Conservation (phyloP, 2,113 vertebrate species). For the Orthonyx spaldingii region DNA sequence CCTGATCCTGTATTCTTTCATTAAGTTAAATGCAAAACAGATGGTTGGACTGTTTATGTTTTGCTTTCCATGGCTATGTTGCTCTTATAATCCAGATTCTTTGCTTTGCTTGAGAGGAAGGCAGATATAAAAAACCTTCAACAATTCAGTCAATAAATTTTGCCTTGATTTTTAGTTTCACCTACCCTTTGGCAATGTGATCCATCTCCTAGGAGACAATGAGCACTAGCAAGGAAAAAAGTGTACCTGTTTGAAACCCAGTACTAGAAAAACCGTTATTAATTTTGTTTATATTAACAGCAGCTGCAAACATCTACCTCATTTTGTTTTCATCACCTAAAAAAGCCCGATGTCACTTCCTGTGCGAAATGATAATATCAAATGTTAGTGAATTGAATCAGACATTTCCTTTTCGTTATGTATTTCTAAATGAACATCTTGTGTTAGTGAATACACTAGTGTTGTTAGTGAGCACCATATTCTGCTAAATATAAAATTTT, state of each 20-base stretch:
- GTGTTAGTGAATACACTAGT: neutral
- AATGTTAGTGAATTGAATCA: neutral
- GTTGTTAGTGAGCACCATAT: neutral
- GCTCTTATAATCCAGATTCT: neutral
- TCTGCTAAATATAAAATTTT: neutral
- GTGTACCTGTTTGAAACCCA: neutral
- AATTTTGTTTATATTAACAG: neutral
- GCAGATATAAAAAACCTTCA: neutral
- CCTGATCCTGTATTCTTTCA: neutral
- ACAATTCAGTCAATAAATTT: neutral
- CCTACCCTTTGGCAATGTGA: neutral
- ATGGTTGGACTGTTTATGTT: neutral
- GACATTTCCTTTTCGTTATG: neutral
- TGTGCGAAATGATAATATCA: neutral
- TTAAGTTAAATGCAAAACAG: neutral
- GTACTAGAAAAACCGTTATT: neutral
- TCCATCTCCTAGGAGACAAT: slow-evolving; percentile 28
- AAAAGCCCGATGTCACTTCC: neutral
- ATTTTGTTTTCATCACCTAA: neutral
- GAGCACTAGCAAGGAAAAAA: neutral
- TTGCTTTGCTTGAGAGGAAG: neutral
- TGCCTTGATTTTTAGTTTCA: neutral
- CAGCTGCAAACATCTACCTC: neutral
- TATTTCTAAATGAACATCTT: neutral
- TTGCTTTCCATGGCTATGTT: neutral